Percentiles rank a stretch among this genome's conserved stretches.
Conservation (phyloP, 2,113 vertebrate genomes). For the Paradoxurus hermaphroditus region DNA sequence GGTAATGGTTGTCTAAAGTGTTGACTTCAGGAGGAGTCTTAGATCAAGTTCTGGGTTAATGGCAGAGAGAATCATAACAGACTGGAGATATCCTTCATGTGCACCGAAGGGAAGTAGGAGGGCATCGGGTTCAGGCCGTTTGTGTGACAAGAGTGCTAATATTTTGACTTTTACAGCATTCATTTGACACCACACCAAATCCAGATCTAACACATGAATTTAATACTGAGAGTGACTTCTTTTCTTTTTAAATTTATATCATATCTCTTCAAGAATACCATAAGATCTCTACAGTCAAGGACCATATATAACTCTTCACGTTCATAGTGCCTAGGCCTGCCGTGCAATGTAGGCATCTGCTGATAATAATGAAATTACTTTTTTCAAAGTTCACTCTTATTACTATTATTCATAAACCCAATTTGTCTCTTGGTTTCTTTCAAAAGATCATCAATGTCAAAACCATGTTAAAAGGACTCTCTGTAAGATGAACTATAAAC, state of each 20-base stretch:
- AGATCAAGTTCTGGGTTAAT: not conserved
- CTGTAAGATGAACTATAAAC: not conserved
- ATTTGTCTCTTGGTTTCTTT: not conserved
- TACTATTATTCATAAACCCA: not conserved
- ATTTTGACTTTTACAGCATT: not conserved
- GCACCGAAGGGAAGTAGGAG: not conserved
- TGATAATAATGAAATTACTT: conserved; percentile 19
- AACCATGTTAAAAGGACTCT: not conserved
- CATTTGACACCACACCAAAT: not conserved
- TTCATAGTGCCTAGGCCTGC: not conserved
- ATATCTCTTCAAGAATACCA: not conserved
- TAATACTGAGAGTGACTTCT: not conserved
- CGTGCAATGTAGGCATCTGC: not conserved
- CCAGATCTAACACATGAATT: not conserved
- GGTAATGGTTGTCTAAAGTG: not conserved
- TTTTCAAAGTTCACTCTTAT: conserved; percentile 9
- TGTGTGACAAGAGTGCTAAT: not conserved
- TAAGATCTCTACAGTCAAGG: not conserved
- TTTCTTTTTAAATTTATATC: not conserved
- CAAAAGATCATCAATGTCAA: conserved; percentile 15
- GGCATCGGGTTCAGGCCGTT: not conserved
- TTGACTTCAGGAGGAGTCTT: not conserved
- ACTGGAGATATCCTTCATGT: not conserved
- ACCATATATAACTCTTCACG: not conserved
- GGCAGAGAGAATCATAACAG: not conserved